Conservation (phyloP, 2,888 invertebrate genomes). For the Eueremaeus valkanovi region DNA sequence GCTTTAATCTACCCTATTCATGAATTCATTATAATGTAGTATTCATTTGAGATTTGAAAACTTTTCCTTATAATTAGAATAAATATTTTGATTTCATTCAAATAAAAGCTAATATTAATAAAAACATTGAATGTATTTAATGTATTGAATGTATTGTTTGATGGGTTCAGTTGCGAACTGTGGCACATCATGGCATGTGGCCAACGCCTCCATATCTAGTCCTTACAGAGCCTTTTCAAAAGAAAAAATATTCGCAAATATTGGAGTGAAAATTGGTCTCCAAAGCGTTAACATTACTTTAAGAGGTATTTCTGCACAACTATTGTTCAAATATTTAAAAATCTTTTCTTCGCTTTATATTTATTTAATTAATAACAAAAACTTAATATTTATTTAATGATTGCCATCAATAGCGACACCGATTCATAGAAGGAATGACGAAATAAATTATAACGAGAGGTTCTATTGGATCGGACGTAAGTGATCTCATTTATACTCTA, state of each 20-base stretch:
- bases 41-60: no score
- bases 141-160: no score
- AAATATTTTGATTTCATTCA: no score
- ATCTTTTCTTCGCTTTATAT: background rate
- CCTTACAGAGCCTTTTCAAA: conserved; percentile 86
- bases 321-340: no score
- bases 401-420: conserved; percentile 53
- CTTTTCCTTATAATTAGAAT: no score
- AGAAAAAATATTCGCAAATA: conserved; percentile 78
- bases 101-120: no score
- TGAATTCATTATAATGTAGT: no score
- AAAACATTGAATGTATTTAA: no score
- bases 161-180: conserved; percentile 69
- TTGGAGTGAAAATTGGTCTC: conserved; percentile 87
- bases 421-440: conserved; percentile 57
- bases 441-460: conserved; percentile 90
- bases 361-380: background rate
- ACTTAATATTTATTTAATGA: conserved; percentile 28
- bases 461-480: conserved; percentile 74
- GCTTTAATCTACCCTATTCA: no score
- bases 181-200: conserved; percentile 91
- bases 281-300: conserved; percentile 93
- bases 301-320: conserved; percentile 59
- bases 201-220: conserved; percentile 71
- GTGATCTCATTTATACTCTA: conserved; percentile 40